Evolutionary conservation across 2,797 vertebrate genomes (phyloP).

Genomic region (Anomalospiza imberbis): DNA sequence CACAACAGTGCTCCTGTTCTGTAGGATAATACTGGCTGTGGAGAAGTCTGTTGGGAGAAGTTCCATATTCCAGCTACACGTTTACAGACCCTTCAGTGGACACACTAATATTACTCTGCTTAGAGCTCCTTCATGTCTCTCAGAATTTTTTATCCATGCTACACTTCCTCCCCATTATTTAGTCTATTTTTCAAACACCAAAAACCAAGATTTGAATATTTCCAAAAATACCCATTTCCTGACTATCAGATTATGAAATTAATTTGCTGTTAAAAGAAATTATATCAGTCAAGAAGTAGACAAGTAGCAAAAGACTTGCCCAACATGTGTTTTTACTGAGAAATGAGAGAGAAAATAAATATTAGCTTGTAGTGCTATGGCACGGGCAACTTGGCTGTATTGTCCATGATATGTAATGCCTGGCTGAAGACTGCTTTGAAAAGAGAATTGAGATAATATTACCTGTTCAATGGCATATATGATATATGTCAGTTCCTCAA

Average conservation of each 20-base stretch:
- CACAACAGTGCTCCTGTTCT: background rate
- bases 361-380: background rate
- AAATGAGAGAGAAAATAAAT: background rate
- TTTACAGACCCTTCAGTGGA: rapidly evolving
- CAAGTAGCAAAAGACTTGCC: background rate
- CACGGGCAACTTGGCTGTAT: background rate
- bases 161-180: background rate
- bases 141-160: background rate
- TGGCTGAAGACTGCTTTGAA: background rate
- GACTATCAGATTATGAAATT: background rate
- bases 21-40: background rate
- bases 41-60: background rate
- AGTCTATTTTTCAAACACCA: background rate
- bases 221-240: background rate
- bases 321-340: background rate
- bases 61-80: background rate
- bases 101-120: background rate
- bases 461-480: background rate
- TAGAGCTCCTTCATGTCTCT: background rate
- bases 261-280: background rate
- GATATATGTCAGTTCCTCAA: background rate
- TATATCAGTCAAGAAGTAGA: background rate
- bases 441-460: background rate
- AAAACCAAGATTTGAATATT: background rate
- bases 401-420: background rate